Base-by-base conservation (phyloP, 1,140 invertebrate genomes). In the Tetramorium alpestre region DNA sequence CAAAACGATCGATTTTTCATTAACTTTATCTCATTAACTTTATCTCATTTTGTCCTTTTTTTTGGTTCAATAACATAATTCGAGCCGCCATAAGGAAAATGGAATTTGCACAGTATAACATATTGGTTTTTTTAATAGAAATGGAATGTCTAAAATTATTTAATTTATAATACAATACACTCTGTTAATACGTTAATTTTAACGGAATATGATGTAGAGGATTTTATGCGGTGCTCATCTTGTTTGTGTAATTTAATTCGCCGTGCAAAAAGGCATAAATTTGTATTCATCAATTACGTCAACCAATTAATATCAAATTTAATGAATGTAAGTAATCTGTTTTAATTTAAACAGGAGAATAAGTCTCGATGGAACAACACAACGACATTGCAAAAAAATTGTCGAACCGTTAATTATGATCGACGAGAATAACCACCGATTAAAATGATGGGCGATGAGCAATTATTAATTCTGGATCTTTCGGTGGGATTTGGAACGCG, bases 401-500 rank as follows among this genome's bases (percentile, higher is more conserved):
- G 11, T 28, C 64, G 51, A 82, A n/a, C 44, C 41, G 13, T 69
- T 54, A 81, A 70, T 77, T 44, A 49, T 49, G 41, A 64, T n/a
- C 60, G 44, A 65, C 28, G 44, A 78, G 11, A 13, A 16, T 44
- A 56, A 58, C 41, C 33, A 22, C n/a, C 49, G 78, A 44, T 70
- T 72, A 81, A 81, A 56, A 72, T 44, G 22, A 28, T 28, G 25
- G 41, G 22, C 38, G 18, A 73, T 47, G 54, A 25, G 70, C 33
- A 84, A 75, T 84, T 73, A 84, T 47, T 84, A 84, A 84, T 84
- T 84, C 54, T 84, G 80, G 80, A 84, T 84, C 80, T 76, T 73
- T 75, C 70, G 88, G 89, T 90, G 70, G 64, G 64, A 73, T 69
- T 41, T 62, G 85, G 70, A 60, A 58, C 88, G 88, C 72, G 88